Percentiles rank a stretch among this genome's conserved stretches.
Conservation (phyloP, 2,797 vertebrate genomes). For the Streptopelia turtur region DNA sequence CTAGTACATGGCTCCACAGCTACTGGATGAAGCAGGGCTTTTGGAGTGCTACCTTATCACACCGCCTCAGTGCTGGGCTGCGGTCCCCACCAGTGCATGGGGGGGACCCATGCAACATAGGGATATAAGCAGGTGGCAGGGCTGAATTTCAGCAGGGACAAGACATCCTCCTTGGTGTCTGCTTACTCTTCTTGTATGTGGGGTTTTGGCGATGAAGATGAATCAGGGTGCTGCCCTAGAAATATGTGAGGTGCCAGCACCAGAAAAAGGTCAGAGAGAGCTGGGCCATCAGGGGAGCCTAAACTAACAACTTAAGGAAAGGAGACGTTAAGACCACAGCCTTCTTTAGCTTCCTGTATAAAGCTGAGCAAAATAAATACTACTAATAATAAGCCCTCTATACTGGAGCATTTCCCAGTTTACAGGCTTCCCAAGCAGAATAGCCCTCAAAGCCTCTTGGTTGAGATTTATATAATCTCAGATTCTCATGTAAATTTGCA, state of each 20-base stretch:
- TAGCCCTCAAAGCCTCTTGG: constrained; percentile 31
- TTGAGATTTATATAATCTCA: constrained; percentile 50
- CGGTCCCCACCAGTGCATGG: neutral
- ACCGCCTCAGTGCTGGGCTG: neutral
- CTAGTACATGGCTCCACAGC: neutral
- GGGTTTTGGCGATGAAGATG: neutral
- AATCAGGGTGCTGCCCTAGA: neutral
- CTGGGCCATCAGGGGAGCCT: neutral
- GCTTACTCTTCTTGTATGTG: neutral
- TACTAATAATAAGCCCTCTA: constrained; percentile 13
- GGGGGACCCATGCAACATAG: neutral
- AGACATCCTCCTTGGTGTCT: neutral
- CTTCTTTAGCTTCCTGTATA: neutral
- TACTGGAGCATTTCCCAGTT: neutral
- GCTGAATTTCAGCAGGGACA: neutral
- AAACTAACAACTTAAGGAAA: neutral
- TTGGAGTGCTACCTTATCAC: neutral
- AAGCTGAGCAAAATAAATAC: constrained; percentile 13
- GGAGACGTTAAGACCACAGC: neutral
- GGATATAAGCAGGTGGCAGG: neutral
- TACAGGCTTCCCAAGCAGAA: constrained; percentile 11
- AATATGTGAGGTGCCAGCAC: neutral
- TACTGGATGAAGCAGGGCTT: neutral
- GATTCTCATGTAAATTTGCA: constrained; percentile 59
- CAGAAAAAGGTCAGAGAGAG: neutral